Evolutionary conservation across 2,113 vertebrate genomes (phyloP).

Genomic region (Ia io): DNA sequence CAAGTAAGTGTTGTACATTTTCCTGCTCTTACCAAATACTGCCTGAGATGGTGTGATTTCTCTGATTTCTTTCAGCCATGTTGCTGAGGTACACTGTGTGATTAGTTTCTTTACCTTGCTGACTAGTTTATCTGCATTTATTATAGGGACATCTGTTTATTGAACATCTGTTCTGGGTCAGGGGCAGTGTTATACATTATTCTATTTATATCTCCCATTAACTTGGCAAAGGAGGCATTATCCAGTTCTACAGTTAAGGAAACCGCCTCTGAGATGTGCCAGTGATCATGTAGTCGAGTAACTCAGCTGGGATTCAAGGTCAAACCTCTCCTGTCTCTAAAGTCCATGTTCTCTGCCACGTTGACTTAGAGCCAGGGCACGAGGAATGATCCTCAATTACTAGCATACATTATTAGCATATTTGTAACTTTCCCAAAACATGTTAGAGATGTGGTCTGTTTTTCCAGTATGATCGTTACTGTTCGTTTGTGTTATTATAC

Average conservation of each 20-base stretch:
- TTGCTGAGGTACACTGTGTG: neutral
- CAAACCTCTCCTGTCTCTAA: neutral
- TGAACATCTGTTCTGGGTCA: neutral
- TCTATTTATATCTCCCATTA: neutral
- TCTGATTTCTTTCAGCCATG: neutral
- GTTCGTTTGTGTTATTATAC: neutral
- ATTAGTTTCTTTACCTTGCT: neutral
- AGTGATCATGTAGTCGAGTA: neutral
- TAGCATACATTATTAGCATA: neutral
- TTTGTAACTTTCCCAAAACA: neutral
- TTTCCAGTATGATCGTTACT: neutral
- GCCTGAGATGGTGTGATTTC: constrained; percentile 27
- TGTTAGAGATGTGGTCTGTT: neutral
- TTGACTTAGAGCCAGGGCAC: neutral
- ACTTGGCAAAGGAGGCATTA: neutral
- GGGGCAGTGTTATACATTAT: neutral
- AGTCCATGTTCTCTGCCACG: neutral
- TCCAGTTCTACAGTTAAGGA: neutral
- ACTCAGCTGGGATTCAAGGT: neutral
- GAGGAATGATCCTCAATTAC: neutral
- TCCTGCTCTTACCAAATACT: constrained; percentile 32
- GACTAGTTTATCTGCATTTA: neutral
- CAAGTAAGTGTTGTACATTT: constrained; percentile 37
- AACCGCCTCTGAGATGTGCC: neutral
- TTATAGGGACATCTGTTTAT: neutral